Base-by-base conservation (phyloP, 2,888 invertebrate genomes). In the Erynnis tages region DNA sequence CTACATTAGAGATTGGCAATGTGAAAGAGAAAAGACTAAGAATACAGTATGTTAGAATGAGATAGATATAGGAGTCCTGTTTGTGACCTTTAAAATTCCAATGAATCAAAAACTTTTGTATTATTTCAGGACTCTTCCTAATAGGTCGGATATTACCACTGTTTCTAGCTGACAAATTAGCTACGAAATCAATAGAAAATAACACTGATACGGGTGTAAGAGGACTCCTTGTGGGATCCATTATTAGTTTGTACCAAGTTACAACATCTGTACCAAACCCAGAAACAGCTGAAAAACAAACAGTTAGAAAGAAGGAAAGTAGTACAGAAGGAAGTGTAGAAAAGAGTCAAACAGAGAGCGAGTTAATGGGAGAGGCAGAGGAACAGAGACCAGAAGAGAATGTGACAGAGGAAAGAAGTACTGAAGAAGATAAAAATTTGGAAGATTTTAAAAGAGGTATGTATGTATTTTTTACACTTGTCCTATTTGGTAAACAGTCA, bases 231-330 rank as follows among this genome's bases (percentile, higher is more conserved):
- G 21, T 37, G 11, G 37, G 37, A 21, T 21, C 38, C 3, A 7
- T 38, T 11, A 11, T 38, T 23, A 23, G 13, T 38, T 38, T 38
- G 13, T 13, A 8, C 19, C 38, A 38, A 38, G 23, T 38, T 11
- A 16, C 21, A 21, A 21, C 38, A 8, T 6, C 13, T 38, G 4
- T 38, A 11, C 38, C 38, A 1, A 38, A 38, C n/a, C n/a, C n/a
- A 38, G n/a, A 35, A 19, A 10, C n/a, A n/a, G 10, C n/a, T n/a
- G 5, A 35, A 19, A 6, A 16, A 16, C 16, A 1, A 10, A 35
- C 16, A 16, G 21, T 21, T 13, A 38, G 8, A 23, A 2, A 23
- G n/a, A 38, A 13, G 3, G 10, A 38, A 1, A 7, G 8, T 13
- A 37, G 19, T 17, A 19, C 1, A 10, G 21, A 21, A 4, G 21